These are phyloP conservation scores for Thumatha senex DNA, from an alignment of 2,888 invertebrate genomes.

Conservation along the genomic window DNA sequence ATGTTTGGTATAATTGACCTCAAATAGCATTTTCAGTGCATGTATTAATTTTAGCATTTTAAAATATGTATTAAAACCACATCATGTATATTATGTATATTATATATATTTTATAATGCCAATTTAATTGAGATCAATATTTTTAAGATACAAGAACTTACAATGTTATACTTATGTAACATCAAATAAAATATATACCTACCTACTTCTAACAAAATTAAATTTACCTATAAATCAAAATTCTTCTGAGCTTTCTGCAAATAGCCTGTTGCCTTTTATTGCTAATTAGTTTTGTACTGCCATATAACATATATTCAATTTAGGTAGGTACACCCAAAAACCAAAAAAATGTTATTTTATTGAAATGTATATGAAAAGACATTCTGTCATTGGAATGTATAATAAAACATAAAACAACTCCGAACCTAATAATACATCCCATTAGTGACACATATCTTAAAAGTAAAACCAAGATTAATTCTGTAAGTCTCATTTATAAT, in stretches of 20 bases:
- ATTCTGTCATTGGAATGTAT: not conserved
- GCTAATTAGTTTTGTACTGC: too few relatives aligned
- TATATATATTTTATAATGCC: slow-evolving; percentile 29
- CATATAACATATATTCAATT: too few relatives aligned
- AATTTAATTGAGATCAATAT: slow-evolving; percentile 33
- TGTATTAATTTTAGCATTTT: slow-evolving; percentile 25
- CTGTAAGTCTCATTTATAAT: not conserved
- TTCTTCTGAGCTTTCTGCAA: too few relatives aligned
- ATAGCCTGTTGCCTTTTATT: too few relatives aligned
- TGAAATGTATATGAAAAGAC: not conserved
- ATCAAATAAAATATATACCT: too few relatives aligned
- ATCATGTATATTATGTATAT: not conserved
- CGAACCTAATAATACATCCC: not conserved
- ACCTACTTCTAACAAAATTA: too few relatives aligned
- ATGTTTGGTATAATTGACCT: too few relatives aligned
- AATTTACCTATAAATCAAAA: too few relatives aligned
- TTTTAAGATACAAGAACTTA: slow-evolving; percentile 14
- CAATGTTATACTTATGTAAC: not conserved
- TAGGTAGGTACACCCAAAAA: too few relatives aligned
- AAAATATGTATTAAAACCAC: too few relatives aligned
- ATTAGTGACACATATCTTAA: not conserved
- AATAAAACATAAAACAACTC: not conserved
- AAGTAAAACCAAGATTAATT: not conserved
- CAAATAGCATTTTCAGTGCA: slow-evolving; percentile 1
- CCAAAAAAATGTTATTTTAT: not conserved